Evolutionary conservation across 2,797 vertebrate species (phyloP).

Genomic region (Notoglanidium macrostoma): DNA sequence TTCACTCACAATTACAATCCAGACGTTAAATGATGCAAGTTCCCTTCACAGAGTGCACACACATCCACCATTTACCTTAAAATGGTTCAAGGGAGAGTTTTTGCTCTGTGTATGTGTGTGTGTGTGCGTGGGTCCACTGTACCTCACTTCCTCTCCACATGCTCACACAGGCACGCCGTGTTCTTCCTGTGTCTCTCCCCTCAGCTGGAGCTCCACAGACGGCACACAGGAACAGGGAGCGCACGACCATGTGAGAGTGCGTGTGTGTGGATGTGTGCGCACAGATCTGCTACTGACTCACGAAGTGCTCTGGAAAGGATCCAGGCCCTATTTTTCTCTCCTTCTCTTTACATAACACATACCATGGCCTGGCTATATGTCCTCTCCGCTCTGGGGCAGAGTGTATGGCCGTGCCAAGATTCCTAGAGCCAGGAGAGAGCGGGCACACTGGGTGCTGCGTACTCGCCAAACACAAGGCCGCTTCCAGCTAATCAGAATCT

Average conservation of each 20-base stretch:
- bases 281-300: constrained; percentile 72
- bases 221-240: constrained; percentile 46
- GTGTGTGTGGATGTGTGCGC: constrained; percentile 22
- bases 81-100: background rate
- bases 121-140: constrained; percentile 15
- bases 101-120: constrained; percentile 2
- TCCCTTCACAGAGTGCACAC: constrained; percentile 18
- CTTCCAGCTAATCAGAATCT: constrained; percentile 40
- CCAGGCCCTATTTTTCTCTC: constrained; percentile 77
- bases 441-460: constrained; percentile 23
- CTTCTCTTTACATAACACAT: constrained; percentile 76
- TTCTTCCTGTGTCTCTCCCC: constrained; percentile 72
- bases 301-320: constrained; percentile 70
- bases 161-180: constrained; percentile 50
- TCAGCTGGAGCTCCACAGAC: constrained; percentile 65
- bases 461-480: constrained; percentile 50
- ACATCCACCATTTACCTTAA: background rate
- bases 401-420: constrained; percentile 44
- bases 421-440: constrained; percentile 50
- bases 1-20: background rate
- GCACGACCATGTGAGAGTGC: constrained; percentile 7
- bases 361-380: constrained; percentile 58
- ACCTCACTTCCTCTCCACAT: constrained; percentile 41
- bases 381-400: constrained; percentile 49
- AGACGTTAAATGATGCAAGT: background rate